These are phyloP conservation scores for Lipotes vexillifer DNA, from an alignment of 2,113 vertebrate genomes.

Conservation along the genomic window DNA sequence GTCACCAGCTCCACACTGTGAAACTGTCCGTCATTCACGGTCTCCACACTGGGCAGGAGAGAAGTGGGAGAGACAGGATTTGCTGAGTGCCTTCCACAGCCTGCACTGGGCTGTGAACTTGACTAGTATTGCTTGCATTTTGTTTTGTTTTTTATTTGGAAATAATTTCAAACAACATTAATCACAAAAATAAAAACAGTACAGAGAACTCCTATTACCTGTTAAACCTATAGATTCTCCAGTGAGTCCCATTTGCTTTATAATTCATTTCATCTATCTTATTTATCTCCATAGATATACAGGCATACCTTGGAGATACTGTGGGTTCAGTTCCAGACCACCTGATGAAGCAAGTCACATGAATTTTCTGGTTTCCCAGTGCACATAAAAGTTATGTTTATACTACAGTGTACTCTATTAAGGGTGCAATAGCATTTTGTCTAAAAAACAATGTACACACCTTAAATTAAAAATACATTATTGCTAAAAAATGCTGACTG, in stretches of 20 bases:
- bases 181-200: neutral
- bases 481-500: neutral
- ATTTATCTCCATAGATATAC: neutral
- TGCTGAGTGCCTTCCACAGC: rapidly evolving
- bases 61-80: neutral
- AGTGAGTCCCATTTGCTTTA: neutral
- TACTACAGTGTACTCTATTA: too few species aligned
- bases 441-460: neutral
- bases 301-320: neutral
- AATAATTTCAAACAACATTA: neutral
- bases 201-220: neutral
- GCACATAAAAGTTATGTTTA: neutral
- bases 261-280: neutral
- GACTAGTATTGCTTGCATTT: neutral
- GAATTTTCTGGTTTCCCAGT: neutral
- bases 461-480: neutral
- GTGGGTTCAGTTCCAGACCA: neutral
- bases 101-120: neutral
- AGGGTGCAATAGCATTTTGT: neutral
- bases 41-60: slow-evolving; percentile 88
- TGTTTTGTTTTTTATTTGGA: neutral
- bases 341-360: neutral
- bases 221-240: neutral
- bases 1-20: slow-evolving; percentile 94
- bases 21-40: slow-evolving; percentile 95